Percentiles rank a stretch among this genome's conserved stretches.
Evolutionary conservation across 2,888 invertebrate genomes (phyloP).

Genomic region (Odontocolon sp.): DNA sequence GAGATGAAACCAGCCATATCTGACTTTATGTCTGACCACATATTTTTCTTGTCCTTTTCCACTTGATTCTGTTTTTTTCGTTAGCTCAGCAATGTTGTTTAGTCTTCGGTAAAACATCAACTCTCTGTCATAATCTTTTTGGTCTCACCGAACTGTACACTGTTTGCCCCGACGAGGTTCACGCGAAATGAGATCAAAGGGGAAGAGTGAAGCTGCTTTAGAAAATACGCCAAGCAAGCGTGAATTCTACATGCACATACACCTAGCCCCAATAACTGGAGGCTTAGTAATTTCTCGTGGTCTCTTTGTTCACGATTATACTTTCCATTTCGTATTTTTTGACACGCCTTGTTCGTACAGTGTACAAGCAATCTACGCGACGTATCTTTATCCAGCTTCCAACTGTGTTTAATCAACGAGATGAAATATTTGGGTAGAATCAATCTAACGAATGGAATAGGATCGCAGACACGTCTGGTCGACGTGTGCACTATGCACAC

Average conservation of each 20-base stretch:
- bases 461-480: conserved; percentile 39
- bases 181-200: conserved; percentile 43
- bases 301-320: conserved; percentile 67
- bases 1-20: conserved; percentile 30
- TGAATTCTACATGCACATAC: conserved; percentile 50
- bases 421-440: conserved; percentile 50
- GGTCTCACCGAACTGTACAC: conserved; percentile 17
- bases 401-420: conserved; percentile 61
- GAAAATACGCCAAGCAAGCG: conserved; percentile 7
- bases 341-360: not conserved
- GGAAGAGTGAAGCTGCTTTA: conserved; percentile 1
- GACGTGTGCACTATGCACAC: not conserved
- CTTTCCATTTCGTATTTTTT: conserved; percentile 63
- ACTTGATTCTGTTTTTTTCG: conserved; percentile 38
- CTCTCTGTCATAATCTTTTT: not conserved
- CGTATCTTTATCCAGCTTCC: conserved; percentile 6
- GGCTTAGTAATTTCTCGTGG: conserved; percentile 63
- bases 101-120: conserved; percentile 6
- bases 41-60: conserved; percentile 40
- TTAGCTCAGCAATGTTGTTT: conserved; percentile 4
- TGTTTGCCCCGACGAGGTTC: conserved; percentile 17
- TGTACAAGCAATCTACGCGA: not conserved
- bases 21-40: conserved; percentile 29
- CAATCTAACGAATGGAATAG: conserved; percentile 35
- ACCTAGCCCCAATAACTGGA: conserved; percentile 42